Evolutionary conservation across 2,888 invertebrate genomes (phyloP).

Genomic region (Ectemnius cavifrons): DNA sequence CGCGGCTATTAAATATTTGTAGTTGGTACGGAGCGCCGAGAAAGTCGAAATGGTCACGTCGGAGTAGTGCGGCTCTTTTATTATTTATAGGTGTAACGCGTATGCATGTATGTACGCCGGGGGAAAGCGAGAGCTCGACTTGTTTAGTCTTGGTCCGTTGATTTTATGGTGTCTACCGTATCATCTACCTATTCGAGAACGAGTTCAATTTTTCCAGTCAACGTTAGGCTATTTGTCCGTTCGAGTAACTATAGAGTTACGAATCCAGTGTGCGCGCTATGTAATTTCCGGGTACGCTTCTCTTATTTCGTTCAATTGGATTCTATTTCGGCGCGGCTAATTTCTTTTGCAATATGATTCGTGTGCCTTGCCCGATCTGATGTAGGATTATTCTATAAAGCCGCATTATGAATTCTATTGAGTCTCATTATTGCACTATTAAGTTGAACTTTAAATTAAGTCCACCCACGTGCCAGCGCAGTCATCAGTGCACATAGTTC

Average conservation of each 20-base stretch:
- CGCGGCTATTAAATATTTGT: conserved; percentile 8
- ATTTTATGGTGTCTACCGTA: conserved; percentile 41
- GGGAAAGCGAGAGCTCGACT: conserved; percentile 51
- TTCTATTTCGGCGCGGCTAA: conserved; percentile 7
- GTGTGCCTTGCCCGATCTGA: not conserved
- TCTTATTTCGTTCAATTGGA: not conserved
- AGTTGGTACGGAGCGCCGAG: conserved; percentile 28
- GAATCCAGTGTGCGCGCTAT: conserved; percentile 18
- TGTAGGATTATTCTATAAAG: too few relatives aligned
- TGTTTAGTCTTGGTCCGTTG: conserved; percentile 47
- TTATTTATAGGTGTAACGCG: conserved; percentile 50
- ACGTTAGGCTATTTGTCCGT: conserved; percentile 38
- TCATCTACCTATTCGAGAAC: conserved; percentile 37
- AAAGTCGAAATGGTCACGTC: conserved; percentile 45
- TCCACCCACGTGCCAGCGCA: too few relatives aligned
- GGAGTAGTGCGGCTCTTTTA: conserved; percentile 31
- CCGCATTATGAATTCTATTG: too few relatives aligned
- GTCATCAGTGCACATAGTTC: too few relatives aligned
- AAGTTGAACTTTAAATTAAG: too few relatives aligned
- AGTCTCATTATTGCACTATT: too few relatives aligned
- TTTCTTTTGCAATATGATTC: conserved; percentile 7
- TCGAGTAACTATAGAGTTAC: not conserved
- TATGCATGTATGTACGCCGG: not conserved
- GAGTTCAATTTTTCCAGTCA: conserved; percentile 34
- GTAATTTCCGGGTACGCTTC: conserved; percentile 35